Evolutionary conservation across 1,140 invertebrate species (phyloP).

Genomic region (Dinothrombium tinctorium): DNA sequence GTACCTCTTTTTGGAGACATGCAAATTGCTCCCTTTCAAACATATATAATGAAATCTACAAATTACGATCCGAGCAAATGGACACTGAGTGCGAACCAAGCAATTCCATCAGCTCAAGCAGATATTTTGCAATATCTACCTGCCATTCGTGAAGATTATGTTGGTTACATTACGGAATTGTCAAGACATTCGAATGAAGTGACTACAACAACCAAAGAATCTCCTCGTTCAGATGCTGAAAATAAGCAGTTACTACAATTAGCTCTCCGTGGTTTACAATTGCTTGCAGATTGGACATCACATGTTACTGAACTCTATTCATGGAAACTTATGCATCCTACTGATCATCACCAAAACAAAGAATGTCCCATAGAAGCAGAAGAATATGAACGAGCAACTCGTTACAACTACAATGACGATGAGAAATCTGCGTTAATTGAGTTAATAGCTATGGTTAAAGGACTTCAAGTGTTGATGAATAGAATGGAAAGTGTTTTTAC

Average conservation of each 20-base stretch:
- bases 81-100: slow-evolving; percentile 58
- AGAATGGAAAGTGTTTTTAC: slow-evolving; percentile 93
- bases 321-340: slow-evolving; percentile 94
- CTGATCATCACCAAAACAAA: slow-evolving; percentile 86
- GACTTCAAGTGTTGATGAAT: slow-evolving; percentile 86
- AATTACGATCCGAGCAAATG: slow-evolving; percentile 80
- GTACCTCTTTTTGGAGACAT: slow-evolving; percentile 97
- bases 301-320: slow-evolving; percentile 93
- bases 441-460: slow-evolving; percentile 98
- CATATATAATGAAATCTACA: slow-evolving; percentile 77
- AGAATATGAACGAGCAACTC: slow-evolving; percentile 92
- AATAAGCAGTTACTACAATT: slow-evolving; percentile 79
- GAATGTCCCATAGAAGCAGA: slow-evolving; percentile 90
- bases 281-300: slow-evolving; percentile 87
- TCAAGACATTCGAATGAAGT: slow-evolving; percentile 81
- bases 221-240: slow-evolving; percentile 59
- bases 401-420: slow-evolving; percentile 90
- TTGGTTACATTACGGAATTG: slow-evolving; percentile 88
- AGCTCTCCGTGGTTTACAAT: slow-evolving; percentile 66
- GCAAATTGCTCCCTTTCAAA: slow-evolving; percentile 94
- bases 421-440: slow-evolving; percentile 97
- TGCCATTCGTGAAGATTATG: slow-evolving; percentile 83
- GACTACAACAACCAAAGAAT: slow-evolving; percentile 78
- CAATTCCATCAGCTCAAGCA: slow-evolving; percentile 61
- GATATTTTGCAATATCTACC: slow-evolving; percentile 88